Evolutionary conservation across 2,888 invertebrate species (phyloP).

Genomic region (Oscheius sp.): DNA sequence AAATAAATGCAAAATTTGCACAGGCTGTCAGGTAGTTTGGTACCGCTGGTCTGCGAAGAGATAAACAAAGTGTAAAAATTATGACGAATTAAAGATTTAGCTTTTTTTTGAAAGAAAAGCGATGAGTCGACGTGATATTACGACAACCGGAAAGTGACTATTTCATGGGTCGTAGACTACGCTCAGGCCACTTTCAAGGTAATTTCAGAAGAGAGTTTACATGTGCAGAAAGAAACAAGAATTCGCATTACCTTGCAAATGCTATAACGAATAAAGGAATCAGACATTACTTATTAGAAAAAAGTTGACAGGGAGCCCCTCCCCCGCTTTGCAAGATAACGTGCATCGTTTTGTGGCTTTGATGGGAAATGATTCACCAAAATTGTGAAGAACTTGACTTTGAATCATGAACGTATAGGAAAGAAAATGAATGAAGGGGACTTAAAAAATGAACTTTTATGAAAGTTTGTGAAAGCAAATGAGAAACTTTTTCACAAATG

Average conservation of each 20-base stretch:
- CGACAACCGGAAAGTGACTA: constrained; percentile 29
- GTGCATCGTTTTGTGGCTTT: constrained; percentile 26
- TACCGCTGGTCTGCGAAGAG: too few species aligned
- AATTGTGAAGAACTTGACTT: constrained; percentile 24
- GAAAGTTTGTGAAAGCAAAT: too few species aligned
- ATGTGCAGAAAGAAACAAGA: background rate
- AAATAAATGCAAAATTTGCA: too few species aligned
- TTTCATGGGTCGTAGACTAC: constrained; percentile 27
- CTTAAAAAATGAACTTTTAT: too few species aligned
- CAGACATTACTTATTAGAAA: background rate
- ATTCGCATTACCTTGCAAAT: background rate
- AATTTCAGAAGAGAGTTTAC: background rate
- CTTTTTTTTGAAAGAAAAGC: too few species aligned
- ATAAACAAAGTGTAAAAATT: too few species aligned
- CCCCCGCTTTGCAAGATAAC: constrained; percentile 24
- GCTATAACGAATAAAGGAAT: background rate
- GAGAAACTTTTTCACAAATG: too few species aligned
- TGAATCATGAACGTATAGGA: constrained; percentile 27
- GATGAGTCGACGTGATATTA: constrained; percentile 16
- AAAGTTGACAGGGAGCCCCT: constrained; percentile 13
- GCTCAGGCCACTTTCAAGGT: background rate
- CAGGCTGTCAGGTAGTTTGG: too few species aligned
- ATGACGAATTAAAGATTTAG: too few species aligned
- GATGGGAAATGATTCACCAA: constrained; percentile 9
- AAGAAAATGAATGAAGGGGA: background rate